Base-by-base conservation (phyloP, 1,140 invertebrate genomes). In the Zaprionus ornatus region DNA sequence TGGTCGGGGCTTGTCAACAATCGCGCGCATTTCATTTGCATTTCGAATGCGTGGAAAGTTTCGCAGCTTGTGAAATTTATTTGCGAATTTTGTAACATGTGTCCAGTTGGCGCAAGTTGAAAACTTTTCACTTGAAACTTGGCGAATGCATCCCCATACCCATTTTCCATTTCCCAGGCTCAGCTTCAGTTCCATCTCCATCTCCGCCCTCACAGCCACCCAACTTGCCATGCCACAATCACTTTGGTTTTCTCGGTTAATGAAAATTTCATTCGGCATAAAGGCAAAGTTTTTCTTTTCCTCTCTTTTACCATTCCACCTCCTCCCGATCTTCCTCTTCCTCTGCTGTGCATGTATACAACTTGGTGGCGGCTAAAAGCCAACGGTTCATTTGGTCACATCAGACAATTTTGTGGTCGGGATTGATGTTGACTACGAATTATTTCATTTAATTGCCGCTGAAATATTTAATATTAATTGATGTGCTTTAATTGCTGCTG, bases 381-480 rank as follows among this genome's bases (percentile, higher is more conserved):
- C 54, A 62, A 54, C 40, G 52, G 60, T 42, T 60, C 66, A 70
- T 50, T 50, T 52, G 67, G 60, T 50, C 73, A 50, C 54, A 59
- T 15, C 42, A 52, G 29, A 52, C 55, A 57, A 61, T 72, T 77
- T 70, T 87, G 80, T 52, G 78, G 82, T 52, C 59, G 56, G 68
- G 69, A 64, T 64, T 68, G 64, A 68, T 72, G 83, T 60, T 74
- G 66, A 78, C 69, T 62, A 63, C 61, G 68, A 81, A 79, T 81
- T 82, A 85, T 90, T 77, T 74, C 67, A 81, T 90, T 85, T 90
- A 90, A 90, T 80, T 90, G 85, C 79, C 73, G 74, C 74, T 90
- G 81, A 90, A 90, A 90, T 90, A 90, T 90, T 90, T 90, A 90
- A 90, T 85, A 90, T 90, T 90, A 90, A 90, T 90, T 90, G 88